Percentiles rank a stretch among this genome's conserved stretches.
phyloP scores from a whole-genome alignment of 1,140 invertebrate species.

The Calycopis cecrops region DNA sequence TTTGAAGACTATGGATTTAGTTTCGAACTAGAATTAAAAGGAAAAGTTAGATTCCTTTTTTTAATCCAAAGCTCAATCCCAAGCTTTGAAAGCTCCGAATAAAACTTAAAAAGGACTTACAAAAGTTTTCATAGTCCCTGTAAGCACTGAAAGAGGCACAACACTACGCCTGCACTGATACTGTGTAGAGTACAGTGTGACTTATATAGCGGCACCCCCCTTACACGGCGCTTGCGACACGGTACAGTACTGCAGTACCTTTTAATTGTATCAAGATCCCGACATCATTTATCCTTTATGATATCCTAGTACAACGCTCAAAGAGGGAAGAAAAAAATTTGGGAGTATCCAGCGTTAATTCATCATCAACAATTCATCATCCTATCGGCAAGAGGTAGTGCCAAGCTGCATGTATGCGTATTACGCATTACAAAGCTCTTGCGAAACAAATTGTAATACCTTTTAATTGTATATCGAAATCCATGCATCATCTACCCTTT shows the following conservation, averaged over 20 bases:
- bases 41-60: background rate
- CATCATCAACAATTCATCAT: too few relatives aligned
- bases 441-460: background rate
- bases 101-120: slow-evolving; percentile 37
- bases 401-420: too few relatives aligned
- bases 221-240: background rate
- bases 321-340: too few relatives aligned
- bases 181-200: slow-evolving; percentile 17
- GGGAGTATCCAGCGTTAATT: too few relatives aligned
- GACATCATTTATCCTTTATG: background rate
- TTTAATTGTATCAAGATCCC: background rate
- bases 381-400: too few relatives aligned
- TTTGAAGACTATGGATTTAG: too few relatives aligned
- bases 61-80: background rate
- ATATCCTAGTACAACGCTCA: background rate
- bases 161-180: slow-evolving; percentile 14
- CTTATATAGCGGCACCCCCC: slow-evolving; percentile 35
- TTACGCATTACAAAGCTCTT: background rate
- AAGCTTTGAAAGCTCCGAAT: background rate
- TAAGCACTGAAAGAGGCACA: slow-evolving; percentile 30
- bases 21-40: background rate
- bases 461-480: background rate
- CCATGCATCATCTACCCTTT: too few relatives aligned
- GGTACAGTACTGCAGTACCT: background rate
- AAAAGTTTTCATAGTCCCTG: slow-evolving; percentile 45